A percentile compares a stretch with the other conserved stretches of the same genome.
Evolutionary conservation across 2,888 invertebrate species (phyloP).

Genomic region (Scaeva pyrastri): DNA sequence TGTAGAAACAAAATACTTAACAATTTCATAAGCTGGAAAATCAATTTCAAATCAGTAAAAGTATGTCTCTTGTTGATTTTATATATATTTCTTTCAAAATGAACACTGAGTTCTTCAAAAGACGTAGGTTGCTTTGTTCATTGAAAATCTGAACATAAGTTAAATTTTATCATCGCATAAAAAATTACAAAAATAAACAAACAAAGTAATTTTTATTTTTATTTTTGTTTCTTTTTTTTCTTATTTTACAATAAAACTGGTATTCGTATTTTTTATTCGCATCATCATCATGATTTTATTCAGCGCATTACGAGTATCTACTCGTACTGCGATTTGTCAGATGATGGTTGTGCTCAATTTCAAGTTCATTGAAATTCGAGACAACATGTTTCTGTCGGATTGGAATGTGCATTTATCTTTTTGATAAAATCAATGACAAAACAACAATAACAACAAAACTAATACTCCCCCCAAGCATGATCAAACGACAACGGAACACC

Average conservation of each 20-base stretch:
- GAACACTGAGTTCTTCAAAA: no score
- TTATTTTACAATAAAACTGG: constrained; percentile 12
- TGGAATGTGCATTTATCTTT: constrained; percentile 25
- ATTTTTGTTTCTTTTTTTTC: no score
- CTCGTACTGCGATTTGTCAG: not conserved
- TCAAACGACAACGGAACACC: not conserved
- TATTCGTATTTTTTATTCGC: constrained; percentile 10
- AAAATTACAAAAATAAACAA: constrained; percentile 7
- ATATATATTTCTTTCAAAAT: no score
- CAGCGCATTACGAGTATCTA: not conserved
- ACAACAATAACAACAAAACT: constrained; percentile 14
- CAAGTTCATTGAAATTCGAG: constrained; percentile 44
- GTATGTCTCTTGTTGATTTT: no score
- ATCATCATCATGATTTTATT: not conserved
- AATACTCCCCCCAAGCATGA: constrained; percentile 14
- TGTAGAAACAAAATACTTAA: no score
- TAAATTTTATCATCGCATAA: not conserved
- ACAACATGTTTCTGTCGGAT: constrained; percentile 12
- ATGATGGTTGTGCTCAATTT: constrained; percentile 22
- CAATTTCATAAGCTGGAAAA: no score
- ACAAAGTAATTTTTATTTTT: constrained; percentile 4
- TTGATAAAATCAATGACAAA: constrained; percentile 8
- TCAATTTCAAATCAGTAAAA: no score
- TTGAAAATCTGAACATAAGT: not conserved
- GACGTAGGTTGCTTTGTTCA: no score